Conservation (phyloP, 2,113 vertebrate genomes). For the Hucho hucho region DNA sequence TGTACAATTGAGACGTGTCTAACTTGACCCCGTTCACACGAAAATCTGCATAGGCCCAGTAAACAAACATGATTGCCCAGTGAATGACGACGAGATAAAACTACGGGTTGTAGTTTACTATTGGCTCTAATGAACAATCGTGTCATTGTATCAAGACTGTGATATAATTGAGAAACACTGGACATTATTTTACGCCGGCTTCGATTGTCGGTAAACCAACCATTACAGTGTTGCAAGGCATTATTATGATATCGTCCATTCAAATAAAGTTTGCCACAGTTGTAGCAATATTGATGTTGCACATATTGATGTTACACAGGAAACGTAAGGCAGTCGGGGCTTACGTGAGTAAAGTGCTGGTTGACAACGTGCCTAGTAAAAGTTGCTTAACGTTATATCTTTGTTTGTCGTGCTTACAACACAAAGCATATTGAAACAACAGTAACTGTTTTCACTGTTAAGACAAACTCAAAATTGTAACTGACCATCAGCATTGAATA, state of each 20-base stretch:
- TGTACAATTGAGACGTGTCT: neutral
- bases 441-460: neutral
- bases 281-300: too few species aligned
- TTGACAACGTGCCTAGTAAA: too few species aligned
- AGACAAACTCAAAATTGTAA: neutral
- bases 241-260: neutral
- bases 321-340: too few species aligned
- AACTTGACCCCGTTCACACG: conserved; percentile 2
- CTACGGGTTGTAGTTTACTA: neutral
- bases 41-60: conserved; percentile 8
- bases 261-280: conserved; percentile 13
- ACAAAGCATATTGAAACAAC: too few species aligned
- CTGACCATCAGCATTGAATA: too few species aligned
- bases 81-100: neutral
- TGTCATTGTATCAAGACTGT: neutral
- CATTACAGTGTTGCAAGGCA: neutral
- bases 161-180: neutral
- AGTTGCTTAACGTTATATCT: too few species aligned
- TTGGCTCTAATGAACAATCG: neutral
- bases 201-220: neutral
- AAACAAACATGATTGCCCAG: neutral
- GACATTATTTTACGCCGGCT: neutral
- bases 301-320: too few species aligned
- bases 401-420: too few species aligned
- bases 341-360: too few species aligned